Conservation (phyloP, 1,140 invertebrate species). For the Pararge aegeria region DNA sequence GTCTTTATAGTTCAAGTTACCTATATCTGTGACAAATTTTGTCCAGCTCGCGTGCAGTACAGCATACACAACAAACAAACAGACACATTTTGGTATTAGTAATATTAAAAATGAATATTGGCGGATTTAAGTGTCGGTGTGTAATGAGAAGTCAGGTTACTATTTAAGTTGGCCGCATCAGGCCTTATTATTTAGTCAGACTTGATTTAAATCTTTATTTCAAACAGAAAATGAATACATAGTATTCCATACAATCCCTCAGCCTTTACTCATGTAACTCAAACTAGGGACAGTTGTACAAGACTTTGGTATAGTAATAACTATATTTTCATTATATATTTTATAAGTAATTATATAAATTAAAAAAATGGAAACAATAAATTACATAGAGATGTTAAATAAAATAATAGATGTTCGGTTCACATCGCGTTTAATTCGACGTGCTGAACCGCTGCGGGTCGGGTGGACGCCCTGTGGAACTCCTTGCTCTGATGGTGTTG, state of each 20-base stretch:
- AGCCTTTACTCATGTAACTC: constrained; percentile 29
- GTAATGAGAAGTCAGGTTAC: constrained; percentile 51
- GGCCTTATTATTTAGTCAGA: constrained; percentile 58
- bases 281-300: constrained; percentile 58
- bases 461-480: constrained; percentile 44
- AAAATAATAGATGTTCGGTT: constrained; percentile 61
- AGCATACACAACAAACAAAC: too few species aligned
- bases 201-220: constrained; percentile 65
- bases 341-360: constrained; percentile 66
- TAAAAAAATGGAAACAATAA: constrained; percentile 78
- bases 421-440: constrained; percentile 56
- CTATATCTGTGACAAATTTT: too few species aligned
- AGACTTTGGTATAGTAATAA: constrained; percentile 66
- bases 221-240: constrained; percentile 66
- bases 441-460: constrained; percentile 47
- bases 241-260: constrained; percentile 54
- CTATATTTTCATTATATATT: constrained; percentile 71
- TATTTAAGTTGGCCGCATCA: constrained; percentile 39
- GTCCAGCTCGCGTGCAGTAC: too few species aligned
- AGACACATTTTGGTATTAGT: too few species aligned
- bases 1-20: too few species aligned
- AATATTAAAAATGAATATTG: too few species aligned
- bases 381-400: constrained; percentile 69
- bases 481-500: constrained; percentile 25
- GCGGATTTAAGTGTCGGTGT: too few species aligned